phyloP scores from a whole-genome alignment of 2,797 vertebrate genomes.

The Fratercula arctica region DNA sequence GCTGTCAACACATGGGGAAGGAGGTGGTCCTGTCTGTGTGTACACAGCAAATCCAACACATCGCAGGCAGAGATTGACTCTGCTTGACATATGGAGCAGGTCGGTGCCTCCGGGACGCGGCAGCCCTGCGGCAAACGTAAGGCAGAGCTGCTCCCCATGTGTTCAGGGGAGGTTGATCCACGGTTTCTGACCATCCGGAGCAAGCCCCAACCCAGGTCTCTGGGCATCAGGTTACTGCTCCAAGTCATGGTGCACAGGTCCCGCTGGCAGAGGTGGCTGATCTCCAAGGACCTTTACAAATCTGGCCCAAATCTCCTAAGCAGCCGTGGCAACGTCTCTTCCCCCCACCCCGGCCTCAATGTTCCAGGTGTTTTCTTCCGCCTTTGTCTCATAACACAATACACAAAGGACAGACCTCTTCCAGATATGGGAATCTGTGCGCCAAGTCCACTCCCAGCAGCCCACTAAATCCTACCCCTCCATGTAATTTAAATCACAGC shows the following conservation, averaged over 20 bases:
- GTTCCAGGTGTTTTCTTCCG: constrained; percentile 63
- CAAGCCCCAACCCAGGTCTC: neutral
- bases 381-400: constrained; percentile 26
- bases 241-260: neutral
- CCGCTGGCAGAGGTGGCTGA: neutral
- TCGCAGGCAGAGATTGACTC: neutral
- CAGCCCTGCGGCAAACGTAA: rapidly evolving
- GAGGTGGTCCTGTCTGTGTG: neutral
- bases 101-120: rapidly evolving
- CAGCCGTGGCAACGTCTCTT: neutral
- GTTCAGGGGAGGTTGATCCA: neutral
- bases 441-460: constrained; percentile 37
- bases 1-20: neutral
- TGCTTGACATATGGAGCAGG: neutral
- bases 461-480: constrained; percentile 41
- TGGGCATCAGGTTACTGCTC: neutral
- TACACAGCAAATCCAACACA: neutral
- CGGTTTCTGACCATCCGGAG: neutral
- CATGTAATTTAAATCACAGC: neutral
- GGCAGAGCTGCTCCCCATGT: rapidly evolving
- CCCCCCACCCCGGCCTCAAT: neutral
- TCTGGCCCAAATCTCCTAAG: neutral
- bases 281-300: neutral
- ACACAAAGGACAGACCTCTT: constrained; percentile 42
- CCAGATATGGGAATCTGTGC: constrained; percentile 18